Evolutionary conservation across 2,797 vertebrate genomes (phyloP).

Genomic region (Peromyscus aztecus): DNA sequence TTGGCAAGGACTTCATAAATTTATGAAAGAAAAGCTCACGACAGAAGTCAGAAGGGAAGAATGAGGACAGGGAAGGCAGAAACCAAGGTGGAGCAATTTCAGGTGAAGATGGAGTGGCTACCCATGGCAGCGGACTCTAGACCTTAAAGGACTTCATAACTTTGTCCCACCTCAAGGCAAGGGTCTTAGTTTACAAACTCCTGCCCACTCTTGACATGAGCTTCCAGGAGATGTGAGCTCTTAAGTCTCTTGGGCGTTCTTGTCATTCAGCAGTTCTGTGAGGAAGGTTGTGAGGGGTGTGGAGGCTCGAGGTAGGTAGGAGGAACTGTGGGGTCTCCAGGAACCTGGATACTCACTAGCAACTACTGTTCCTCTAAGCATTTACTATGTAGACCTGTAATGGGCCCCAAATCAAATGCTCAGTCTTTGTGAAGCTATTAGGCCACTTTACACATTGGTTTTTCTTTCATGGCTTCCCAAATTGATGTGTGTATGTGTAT

Average conservation of each 20-base stretch:
- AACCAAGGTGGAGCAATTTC: neutral
- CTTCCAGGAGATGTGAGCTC: no score
- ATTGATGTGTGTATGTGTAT: no score
- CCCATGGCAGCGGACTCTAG: neutral
- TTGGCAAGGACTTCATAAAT: neutral
- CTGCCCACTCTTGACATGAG: fast-evolving
- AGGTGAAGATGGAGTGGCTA: neutral
- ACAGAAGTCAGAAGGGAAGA: neutral
- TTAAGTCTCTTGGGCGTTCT: neutral
- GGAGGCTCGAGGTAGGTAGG: neutral
- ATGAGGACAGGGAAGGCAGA: neutral
- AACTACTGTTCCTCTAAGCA: neutral
- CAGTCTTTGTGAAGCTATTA: neutral
- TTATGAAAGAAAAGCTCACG: neutral
- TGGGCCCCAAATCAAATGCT: neutral
- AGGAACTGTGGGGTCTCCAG: neutral
- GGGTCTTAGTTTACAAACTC: neutral
- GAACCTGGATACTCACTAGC: neutral
- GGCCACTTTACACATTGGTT: neutral
- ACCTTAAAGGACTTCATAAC: neutral
- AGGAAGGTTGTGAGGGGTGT: neutral
- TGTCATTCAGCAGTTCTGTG: neutral
- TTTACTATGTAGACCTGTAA: fast-evolving
- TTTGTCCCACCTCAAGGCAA: neutral
- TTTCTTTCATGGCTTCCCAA: neutral